phyloP scores from a whole-genome alignment of 2,888 invertebrate species.

The Psococerastis gibbosa region DNA sequence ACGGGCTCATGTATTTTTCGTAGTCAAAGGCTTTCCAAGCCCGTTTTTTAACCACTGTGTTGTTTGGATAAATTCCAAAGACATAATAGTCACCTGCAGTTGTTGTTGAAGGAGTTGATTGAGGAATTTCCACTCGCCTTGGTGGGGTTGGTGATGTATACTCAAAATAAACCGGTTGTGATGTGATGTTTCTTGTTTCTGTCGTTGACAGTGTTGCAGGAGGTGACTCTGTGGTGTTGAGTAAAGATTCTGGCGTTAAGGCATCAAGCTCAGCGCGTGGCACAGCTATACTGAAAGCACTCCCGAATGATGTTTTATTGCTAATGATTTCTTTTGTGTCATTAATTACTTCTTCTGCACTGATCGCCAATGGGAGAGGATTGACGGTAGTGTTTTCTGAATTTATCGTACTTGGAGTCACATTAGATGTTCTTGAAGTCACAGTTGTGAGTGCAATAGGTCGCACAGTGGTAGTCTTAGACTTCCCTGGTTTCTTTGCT shows the following conservation, averaged over 20 bases:
- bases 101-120: slow-evolving; percentile 16
- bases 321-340: not conserved
- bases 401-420: slow-evolving; percentile 14
- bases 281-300: not conserved
- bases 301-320: not conserved
- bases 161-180: slow-evolving; percentile 18
- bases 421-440: slow-evolving; percentile 15
- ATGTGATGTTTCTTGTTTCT: slow-evolving; percentile 16
- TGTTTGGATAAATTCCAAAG: slow-evolving; percentile 58
- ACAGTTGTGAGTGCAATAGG: slow-evolving; percentile 15
- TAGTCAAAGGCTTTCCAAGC: slow-evolving; percentile 46
- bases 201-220: slow-evolving; percentile 16
- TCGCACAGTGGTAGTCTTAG: slow-evolving; percentile 19
- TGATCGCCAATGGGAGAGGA: slow-evolving; percentile 12
- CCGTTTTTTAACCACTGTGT: slow-evolving; percentile 56
- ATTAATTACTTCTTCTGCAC: slow-evolving; percentile 1
- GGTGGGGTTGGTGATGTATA: slow-evolving; percentile 11
- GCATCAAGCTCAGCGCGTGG: slow-evolving; percentile 6
- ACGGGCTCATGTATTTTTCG: slow-evolving; percentile 46
- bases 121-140: not conserved
- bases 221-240: slow-evolving; percentile 14
- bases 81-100: slow-evolving; percentile 43
- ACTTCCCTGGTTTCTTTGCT: slow-evolving; percentile 15
- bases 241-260: not conserved
- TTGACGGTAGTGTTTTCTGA: slow-evolving; percentile 1